Evolutionary conservation across 2,888 invertebrate species (phyloP), one percentile per base, ranked within the genome.

Genomic region (Cosmopolites sordidus): DNA sequence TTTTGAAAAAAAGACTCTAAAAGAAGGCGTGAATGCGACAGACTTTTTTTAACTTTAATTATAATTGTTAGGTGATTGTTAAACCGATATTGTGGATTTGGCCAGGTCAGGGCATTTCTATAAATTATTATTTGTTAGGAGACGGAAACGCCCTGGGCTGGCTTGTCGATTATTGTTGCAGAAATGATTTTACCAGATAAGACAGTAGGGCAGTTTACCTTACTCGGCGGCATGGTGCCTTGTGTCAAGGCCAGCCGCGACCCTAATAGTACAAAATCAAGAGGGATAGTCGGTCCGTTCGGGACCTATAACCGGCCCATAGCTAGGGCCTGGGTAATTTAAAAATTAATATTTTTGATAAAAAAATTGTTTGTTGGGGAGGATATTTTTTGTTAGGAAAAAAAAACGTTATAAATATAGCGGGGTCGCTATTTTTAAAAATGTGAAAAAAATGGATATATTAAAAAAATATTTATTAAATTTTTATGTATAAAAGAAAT

Each of bases 331-430:
- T 61, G 56, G 60, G 48, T 52, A 48, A 46, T 56, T 57, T 72
- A 73, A 75, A 76, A 76, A 76, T 76, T 78, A 79, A 79, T 81
- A 81, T 81, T 81, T 81, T 81, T 82, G 80, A 81, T 81, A 82
- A 79, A 69, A 79, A 69, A 76, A 78, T 80, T 79, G 73, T 74
- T 80, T 80, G 79, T 79, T 75, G 76, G 75, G 75, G 74, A 75
- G 75, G 74, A 75, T 74, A 74, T 75, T 76, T 76, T 76, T 77
- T 76, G 76, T 77, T 77, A 76, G 27, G 33, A 42, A 52, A 54
- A 58, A 57, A 51, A 22, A 37, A 39, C 50, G 48, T 54, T 48
- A 52, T 45, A 42, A 54, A 38, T 50, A 56, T 55, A 58, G 52
- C 71, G 70, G 68, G 68, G 69, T 69, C 70, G 73, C 72, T 72